Evolutionary conservation across 2,113 vertebrate species (phyloP).

Genomic region (Engystomops pustulosus): DNA sequence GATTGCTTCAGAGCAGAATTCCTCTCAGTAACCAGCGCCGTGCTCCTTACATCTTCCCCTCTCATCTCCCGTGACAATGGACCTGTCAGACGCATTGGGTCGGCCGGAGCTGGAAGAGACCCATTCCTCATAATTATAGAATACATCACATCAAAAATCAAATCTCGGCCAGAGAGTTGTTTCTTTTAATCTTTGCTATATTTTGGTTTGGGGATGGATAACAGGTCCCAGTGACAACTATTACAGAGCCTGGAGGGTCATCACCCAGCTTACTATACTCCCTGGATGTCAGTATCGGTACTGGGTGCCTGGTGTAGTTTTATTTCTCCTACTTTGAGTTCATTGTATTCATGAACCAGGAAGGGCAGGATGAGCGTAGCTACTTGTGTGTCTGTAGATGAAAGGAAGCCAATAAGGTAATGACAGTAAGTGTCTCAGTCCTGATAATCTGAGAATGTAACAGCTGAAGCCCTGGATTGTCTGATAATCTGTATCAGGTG

Average conservation of each 20-base stretch:
- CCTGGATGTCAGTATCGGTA: not conserved
- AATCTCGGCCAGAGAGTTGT: not conserved
- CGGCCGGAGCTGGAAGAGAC: not conserved
- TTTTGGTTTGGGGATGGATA: not conserved
- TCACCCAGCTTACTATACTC: not conserved
- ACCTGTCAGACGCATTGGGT: not conserved
- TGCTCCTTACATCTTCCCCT: constrained; percentile 50
- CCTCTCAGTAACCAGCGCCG: constrained; percentile 60
- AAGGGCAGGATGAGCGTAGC: no score
- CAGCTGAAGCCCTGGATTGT: no score
- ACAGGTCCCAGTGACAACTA: not conserved
- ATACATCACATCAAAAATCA: not conserved
- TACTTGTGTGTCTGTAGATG: no score
- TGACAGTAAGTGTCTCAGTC: no score
- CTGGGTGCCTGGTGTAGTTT: not conserved
- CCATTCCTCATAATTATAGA: not conserved
- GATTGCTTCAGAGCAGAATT: constrained; percentile 65
- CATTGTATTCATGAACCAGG: no score
- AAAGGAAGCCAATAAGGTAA: no score
- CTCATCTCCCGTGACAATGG: not conserved
- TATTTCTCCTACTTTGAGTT: no score
- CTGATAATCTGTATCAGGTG: no score
- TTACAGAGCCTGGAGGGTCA: not conserved
- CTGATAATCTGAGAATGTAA: no score
- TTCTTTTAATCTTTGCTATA: not conserved